These are phyloP conservation scores for Andrena cerasifolii DNA, from an alignment of 1,140 invertebrate species.

Conservation along the genomic window DNA sequence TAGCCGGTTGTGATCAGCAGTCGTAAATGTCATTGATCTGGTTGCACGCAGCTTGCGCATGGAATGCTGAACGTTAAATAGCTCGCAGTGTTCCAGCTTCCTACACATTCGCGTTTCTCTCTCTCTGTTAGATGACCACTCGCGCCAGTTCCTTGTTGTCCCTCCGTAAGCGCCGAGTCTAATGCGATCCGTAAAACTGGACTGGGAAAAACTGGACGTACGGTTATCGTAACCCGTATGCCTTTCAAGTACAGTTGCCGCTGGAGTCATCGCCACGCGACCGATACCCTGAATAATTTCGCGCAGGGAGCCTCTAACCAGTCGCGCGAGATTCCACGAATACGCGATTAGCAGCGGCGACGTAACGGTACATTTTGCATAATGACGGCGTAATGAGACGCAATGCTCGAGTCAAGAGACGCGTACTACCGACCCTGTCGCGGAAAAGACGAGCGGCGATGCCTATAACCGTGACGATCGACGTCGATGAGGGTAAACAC, in stretches of 20 bases:
- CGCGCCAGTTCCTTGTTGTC: no score
- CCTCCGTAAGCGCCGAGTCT: no score
- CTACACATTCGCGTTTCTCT: not conserved
- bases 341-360: constrained; percentile 13
- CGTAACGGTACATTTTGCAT: constrained; percentile 42
- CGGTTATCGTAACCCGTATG: not conserved
- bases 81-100: not conserved
- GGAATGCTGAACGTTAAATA: constrained; percentile 3
- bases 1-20: constrained; percentile 29
- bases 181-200: no score
- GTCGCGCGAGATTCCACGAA: not conserved
- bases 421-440: constrained; percentile 5
- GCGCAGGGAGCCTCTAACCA: not conserved
- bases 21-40: constrained; percentile 67
- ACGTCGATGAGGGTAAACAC: constrained; percentile 23
- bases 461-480: not conserved
- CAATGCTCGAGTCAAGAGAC: not conserved
- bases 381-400: constrained; percentile 39
- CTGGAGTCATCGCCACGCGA: not conserved
- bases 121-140: not conserved
- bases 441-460: constrained; percentile 16
- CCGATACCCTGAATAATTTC: constrained; percentile 6
- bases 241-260: no score
- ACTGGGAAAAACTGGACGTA: no score
- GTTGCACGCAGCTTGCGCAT: constrained; percentile 11